Conservation (phyloP, 2,113 vertebrate genomes). For the Oryzias celebensis region DNA sequence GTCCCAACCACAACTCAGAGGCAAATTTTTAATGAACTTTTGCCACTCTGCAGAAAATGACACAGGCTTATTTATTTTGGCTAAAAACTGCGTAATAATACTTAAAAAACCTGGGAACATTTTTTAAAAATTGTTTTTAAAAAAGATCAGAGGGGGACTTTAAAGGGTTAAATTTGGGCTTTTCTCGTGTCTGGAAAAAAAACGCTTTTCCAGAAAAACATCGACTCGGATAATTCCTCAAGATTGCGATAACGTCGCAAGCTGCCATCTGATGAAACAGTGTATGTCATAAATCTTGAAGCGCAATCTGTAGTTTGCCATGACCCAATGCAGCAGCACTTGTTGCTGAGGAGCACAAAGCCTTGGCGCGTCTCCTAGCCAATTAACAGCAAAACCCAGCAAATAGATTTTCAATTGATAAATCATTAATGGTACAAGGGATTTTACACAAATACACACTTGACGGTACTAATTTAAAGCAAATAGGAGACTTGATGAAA, state of each 20-base stretch:
- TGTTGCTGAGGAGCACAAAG: slow-evolving; percentile 58
- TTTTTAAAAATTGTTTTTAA: too few species aligned
- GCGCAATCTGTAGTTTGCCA: slow-evolving; percentile 7
- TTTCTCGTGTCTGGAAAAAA: too few species aligned
- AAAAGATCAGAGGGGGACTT: too few species aligned
- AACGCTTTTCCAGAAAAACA: background rate
- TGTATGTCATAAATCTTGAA: background rate
- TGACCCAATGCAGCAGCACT: slow-evolving; percentile 35
- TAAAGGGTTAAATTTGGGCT: too few species aligned
- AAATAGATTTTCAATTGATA: slow-evolving; percentile 93
- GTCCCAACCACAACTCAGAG: too few species aligned
- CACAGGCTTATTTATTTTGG: too few species aligned
- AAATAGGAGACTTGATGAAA: slow-evolving; percentile 97
- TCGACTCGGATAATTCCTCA: background rate
- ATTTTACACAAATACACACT: slow-evolving; percentile 95
- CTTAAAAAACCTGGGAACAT: too few species aligned
- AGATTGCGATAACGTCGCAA: background rate
- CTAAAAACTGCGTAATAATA: too few species aligned
- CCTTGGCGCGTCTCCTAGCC: slow-evolving; percentile 79
- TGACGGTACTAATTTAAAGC: slow-evolving; percentile 96
- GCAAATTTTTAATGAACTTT: too few species aligned
- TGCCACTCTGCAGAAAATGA: too few species aligned
- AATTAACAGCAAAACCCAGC: slow-evolving; percentile 92
- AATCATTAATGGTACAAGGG: slow-evolving; percentile 98
- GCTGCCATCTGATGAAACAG: background rate